Conservation (phyloP, 2,113 vertebrate species). For the Diphyllodes magnificus region DNA sequence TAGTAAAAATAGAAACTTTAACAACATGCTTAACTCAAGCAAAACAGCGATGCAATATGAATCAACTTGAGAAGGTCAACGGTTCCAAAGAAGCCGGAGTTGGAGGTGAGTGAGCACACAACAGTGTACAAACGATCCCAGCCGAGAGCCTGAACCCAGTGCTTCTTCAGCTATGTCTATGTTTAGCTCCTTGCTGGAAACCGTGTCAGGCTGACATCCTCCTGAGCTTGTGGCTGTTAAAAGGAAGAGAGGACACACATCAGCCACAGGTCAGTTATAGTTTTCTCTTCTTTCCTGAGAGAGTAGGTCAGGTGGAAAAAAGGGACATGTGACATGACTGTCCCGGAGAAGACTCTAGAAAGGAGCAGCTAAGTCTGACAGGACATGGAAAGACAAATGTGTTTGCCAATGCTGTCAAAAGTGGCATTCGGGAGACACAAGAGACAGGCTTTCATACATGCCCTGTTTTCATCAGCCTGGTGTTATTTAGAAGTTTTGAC, state of each 20-base stretch:
- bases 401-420: not conserved
- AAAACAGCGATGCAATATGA: slow-evolving; percentile 67
- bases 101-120: not conserved
- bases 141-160: not conserved
- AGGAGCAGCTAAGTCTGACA: not conserved
- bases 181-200: slow-evolving; percentile 2
- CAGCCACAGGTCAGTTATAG: not conserved
- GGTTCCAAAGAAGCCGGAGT: slow-evolving; percentile 21
- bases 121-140: not conserved
- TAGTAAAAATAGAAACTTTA: slow-evolving; percentile 23
- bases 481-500: not conserved
- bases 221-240: slow-evolving; percentile 37
- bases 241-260: not conserved
- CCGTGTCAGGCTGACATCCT: not conserved
- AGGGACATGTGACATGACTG: not conserved
- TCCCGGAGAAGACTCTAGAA: not conserved
- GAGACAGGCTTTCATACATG: not conserved
- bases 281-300: not conserved
- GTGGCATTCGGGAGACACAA: not conserved
- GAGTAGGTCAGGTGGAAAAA: not conserved
- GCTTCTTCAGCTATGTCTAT: not conserved
- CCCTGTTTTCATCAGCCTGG: not conserved
- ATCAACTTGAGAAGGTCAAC: slow-evolving; percentile 43
- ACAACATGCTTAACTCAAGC: slow-evolving; percentile 63
- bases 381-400: not conserved